Evolutionary conservation across 2,797 vertebrate species (phyloP), one percentile per base, ranked within the genome.

Genomic region (Platyrinchus mystaceus): DNA sequence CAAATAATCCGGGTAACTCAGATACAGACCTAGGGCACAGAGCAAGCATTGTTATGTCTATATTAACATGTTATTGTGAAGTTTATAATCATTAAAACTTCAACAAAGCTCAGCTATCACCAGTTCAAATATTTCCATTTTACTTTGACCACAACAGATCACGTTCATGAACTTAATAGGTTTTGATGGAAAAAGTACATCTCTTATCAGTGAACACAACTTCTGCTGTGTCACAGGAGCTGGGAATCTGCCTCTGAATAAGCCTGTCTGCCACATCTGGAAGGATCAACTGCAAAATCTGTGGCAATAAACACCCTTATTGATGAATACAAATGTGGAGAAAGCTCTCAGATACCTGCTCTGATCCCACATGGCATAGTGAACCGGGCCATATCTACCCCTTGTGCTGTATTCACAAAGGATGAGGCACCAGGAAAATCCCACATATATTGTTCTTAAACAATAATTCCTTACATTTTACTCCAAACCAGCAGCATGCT

Each of bases 1-100:
- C 49, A 87, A 88, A 91, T 94, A 84, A 96, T 70, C 87, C 77
- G 78, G 66, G 27, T 77, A 39, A 79, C 23, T 79, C 28, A 80
- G 71, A 83, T 53, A 81, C 56, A 75, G 91, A 93, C 55, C 77
- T 81, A 86, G 74, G 73, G 67, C 52, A 8, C 87, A 69, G 26
- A 94, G n/a, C 41, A 71, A 90, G 26, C 9, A 15, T 19, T 63
- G 30, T 58, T 91, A 77, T n/a, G 12, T 43, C 56, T 44, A 28
- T 49, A 78, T 26, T 75, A 47, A 50, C n/a, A 32, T 34, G 60
- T n/a, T 47, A 66, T 41, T 91, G 64, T 43, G 28, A 91, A 19
- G 14, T 59, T 60, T 32, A 46, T 46, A 44, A 69, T 46, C 2
- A 76, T 36, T 63, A 43, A 59, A 56, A 58, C 28, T 37, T 16